Conservation (phyloP, 2,113 vertebrate species). For the Dasypus novemcinctus region DNA sequence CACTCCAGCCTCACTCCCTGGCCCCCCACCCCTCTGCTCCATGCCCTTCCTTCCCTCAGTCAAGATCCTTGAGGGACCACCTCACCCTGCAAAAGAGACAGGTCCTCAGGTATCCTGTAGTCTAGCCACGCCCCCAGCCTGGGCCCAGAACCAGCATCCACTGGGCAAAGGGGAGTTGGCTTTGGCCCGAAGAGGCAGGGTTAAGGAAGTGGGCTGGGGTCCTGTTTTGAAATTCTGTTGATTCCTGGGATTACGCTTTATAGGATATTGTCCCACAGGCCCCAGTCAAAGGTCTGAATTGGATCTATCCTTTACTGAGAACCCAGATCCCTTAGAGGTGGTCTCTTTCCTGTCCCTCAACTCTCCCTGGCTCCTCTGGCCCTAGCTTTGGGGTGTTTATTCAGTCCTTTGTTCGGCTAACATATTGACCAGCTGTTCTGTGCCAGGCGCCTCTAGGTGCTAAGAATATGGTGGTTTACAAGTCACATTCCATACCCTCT, state of each 20-base stretch:
- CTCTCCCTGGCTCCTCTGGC: conserved; percentile 43
- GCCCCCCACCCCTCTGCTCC: conserved; percentile 43
- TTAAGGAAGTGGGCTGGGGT: conserved; percentile 18
- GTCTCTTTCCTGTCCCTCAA: background rate
- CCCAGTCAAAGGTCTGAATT: conserved; percentile 25
- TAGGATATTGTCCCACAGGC: background rate
- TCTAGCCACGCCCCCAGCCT: conserved; percentile 23
- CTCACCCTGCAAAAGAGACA: conserved; percentile 47
- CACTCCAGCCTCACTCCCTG: conserved; percentile 57
- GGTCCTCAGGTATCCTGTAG: conserved; percentile 36
- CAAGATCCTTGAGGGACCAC: conserved; percentile 50
- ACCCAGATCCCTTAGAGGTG: conserved; percentile 40
- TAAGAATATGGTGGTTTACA: conserved; percentile 54
- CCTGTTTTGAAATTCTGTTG: conserved; percentile 17
- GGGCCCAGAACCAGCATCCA: conserved; percentile 43
- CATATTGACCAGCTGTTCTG: conserved; percentile 32
- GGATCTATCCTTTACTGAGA: conserved; percentile 28
- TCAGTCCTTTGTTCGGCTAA: conserved; percentile 53
- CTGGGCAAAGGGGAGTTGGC: conserved; percentile 48
- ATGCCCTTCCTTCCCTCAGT: conserved; percentile 36
- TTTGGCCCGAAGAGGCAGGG: conserved; percentile 25
- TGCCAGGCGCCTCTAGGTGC: conserved; percentile 56
- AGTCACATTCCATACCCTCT: background rate
- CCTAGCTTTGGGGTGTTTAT: conserved; percentile 41
- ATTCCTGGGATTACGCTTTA: conserved; percentile 37